Conservation (phyloP, 92 coral and sea anemone species). For the Pocillopora grandis region DNA sequence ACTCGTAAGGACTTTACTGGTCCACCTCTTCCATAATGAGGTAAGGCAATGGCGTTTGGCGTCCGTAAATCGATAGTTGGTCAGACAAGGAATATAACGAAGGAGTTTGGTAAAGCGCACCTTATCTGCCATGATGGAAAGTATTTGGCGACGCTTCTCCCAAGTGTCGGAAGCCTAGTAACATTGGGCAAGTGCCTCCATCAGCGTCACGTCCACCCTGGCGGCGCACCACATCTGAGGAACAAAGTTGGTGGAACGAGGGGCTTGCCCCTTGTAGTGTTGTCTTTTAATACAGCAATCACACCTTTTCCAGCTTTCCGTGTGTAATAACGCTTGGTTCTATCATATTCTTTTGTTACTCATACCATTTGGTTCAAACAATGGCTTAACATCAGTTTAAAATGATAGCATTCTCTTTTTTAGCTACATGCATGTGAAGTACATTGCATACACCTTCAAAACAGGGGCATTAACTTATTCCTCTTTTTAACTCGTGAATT, state of each 20-base stretch:
- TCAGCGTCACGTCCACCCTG: conserved; percentile 54
- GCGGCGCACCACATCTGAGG: conserved; percentile 43
- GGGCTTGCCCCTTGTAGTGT: conserved; percentile 54
- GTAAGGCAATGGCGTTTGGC: conserved; percentile 73
- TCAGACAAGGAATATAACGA: conserved; percentile 68
- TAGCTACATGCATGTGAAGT: too few relatives aligned
- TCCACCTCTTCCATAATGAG: conserved; percentile 68
- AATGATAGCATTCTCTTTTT: too few relatives aligned
- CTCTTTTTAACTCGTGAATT: too few relatives aligned
- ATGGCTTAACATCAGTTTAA: too few relatives aligned
- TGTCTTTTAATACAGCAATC: conserved; percentile 54
- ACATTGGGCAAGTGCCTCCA: conserved; percentile 76
- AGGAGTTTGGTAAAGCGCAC: conserved; percentile 19
- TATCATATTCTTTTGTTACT: too few relatives aligned
- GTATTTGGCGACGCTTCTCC: conserved; percentile 69
- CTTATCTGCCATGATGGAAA: too few relatives aligned
- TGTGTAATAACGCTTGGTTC: conserved; percentile 69
- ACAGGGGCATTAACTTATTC: too few relatives aligned
- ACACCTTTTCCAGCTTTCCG: conserved; percentile 71
- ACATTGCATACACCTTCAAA: too few relatives aligned
- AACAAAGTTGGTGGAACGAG: conserved; percentile 55
- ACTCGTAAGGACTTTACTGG: conserved; percentile 49
- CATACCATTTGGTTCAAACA: too few relatives aligned
- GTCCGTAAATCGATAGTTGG: conserved; percentile 72
- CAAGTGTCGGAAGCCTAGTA: conserved; percentile 61